Conservation (phyloP, 2,888 invertebrate genomes). For the Sisyra terminalis region DNA sequence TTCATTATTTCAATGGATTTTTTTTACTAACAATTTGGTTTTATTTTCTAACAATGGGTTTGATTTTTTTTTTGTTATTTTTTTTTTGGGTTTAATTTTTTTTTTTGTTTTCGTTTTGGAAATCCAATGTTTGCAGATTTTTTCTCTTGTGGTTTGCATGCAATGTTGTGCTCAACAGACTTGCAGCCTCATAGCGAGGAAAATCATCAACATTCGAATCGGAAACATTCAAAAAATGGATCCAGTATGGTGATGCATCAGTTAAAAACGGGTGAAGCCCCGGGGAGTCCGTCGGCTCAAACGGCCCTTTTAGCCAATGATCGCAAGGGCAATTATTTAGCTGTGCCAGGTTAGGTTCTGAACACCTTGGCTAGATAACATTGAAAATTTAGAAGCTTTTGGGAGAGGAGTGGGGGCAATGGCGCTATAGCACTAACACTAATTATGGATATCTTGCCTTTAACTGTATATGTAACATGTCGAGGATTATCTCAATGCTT, state of each 20-base stretch:
- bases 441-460: no score
- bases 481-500: no score
- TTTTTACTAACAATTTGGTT: constrained; percentile 7
- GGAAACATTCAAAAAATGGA: constrained; percentile 6
- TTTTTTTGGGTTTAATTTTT: constrained; percentile 4
- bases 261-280: neutral
- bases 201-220: constrained; percentile 9
- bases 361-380: constrained; percentile 12
- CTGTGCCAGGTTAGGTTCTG: constrained; percentile 34
- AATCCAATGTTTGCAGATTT: constrained; percentile 2
- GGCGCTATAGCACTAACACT: no score
- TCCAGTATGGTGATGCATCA: constrained; percentile 9
- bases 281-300: constrained; percentile 7
- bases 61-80: constrained; percentile 8
- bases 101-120: constrained; percentile 3
- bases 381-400: no score
- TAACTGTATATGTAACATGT: no score
- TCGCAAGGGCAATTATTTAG: constrained; percentile 36
- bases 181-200: constrained; percentile 24
- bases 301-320: constrained; percentile 21
- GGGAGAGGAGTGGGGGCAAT: no score
- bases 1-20: constrained; percentile 1
- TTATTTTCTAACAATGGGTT: constrained; percentile 5
- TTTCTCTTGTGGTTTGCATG: constrained; percentile 24
- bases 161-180: constrained; percentile 28